A percentile compares a stretch with the other conserved stretches of the same genome.
Evolutionary conservation across 2,888 invertebrate species (phyloP).

Genomic region (Dilophus febrilis): DNA sequence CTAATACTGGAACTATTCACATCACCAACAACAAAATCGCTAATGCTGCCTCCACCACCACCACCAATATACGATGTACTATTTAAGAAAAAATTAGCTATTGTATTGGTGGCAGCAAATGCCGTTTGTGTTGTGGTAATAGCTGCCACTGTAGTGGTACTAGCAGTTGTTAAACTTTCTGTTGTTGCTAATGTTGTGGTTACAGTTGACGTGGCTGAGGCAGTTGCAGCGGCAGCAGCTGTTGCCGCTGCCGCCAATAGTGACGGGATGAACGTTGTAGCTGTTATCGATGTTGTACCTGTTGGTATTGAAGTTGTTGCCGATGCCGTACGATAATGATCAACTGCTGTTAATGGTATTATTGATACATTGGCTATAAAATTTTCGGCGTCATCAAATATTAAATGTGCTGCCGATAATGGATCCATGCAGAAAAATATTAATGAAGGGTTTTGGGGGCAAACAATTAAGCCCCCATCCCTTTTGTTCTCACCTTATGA

Average conservation of each 20-base stretch:
- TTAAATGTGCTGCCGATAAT: slow-evolving; percentile 4
- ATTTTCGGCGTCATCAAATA: slow-evolving; percentile 8
- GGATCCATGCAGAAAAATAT: slow-evolving; percentile 12
- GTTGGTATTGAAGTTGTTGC: slow-evolving; percentile 3
- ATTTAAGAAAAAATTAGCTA: too few species aligned
- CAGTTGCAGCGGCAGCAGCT: neutral
- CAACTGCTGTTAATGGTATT: neutral
- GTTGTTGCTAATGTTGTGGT: neutral
- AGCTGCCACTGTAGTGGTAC: too few species aligned
- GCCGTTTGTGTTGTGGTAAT: too few species aligned
- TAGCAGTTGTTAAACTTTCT: too few species aligned
- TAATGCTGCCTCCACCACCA: too few species aligned
- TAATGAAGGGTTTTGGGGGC: slow-evolving; percentile 7
- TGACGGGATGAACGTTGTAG: neutral
- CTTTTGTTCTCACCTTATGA: slow-evolving; percentile 5
- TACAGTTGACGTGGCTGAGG: slow-evolving; percentile 2
- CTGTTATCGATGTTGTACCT: slow-evolving; percentile 4
- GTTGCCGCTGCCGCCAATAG: slow-evolving; percentile 5
- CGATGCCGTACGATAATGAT: slow-evolving; percentile 4
- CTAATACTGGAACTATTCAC: too few species aligned
- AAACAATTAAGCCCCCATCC: slow-evolving; percentile 10
- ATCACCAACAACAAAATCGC: too few species aligned
- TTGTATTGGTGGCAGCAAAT: too few species aligned
- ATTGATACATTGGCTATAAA: slow-evolving; percentile 4
- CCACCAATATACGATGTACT: too few species aligned